Evolutionary conservation across 2,797 vertebrate species (phyloP), one percentile per base, ranked within the genome.

Genomic region (Ibycter americanus): DNA sequence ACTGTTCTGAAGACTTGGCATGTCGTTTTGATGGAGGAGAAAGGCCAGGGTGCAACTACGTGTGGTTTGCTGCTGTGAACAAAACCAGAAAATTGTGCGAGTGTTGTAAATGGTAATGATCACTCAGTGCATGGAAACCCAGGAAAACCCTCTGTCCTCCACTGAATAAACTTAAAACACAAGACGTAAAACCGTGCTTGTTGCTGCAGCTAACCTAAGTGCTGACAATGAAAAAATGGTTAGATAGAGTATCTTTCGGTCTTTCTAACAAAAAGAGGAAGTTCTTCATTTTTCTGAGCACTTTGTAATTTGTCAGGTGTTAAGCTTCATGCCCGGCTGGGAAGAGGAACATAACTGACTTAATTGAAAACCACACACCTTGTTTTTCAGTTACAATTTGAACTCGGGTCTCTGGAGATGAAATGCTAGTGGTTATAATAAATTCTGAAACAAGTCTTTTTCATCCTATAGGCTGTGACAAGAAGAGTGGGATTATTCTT

Each of bases 191-290:
- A 67, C 3, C 16, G 21, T 66, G 63, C 49, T 44, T 49, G 47
- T 46, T 78, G 25, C 55, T 80, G 88, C 49, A 55, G 47, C 40
- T 87, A 61, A 67, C 21, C 62, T 61, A 11, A 31, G 54, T 16
- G 21, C 52, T 84, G 51, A 44, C 58, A 59, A 62, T 56, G 66
- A 72, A 47, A 49, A 71, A n/a, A 51, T 5, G 4, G 23, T 46
- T 52, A 68, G 22, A 67, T 92, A 21, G 52, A 55, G 34, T 49
- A 18, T 49, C 40, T 90, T 74, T 87, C 2, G 2, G 47, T 56
- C 58, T 90, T 95, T 77, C 62, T 59, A 89, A 71, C 17, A 56
- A 71, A 89, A 79, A 22, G 59, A 90, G 55, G 73, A 91, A 89
- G 63, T 73, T 61, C 31, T 59, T 91, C 0, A 29, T 86, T 83